Percentiles rank a stretch among this genome's conserved stretches.
These are phyloP conservation scores for Mycteria americana DNA, from an alignment of 2,797 vertebrate species.

Conservation along the genomic window DNA sequence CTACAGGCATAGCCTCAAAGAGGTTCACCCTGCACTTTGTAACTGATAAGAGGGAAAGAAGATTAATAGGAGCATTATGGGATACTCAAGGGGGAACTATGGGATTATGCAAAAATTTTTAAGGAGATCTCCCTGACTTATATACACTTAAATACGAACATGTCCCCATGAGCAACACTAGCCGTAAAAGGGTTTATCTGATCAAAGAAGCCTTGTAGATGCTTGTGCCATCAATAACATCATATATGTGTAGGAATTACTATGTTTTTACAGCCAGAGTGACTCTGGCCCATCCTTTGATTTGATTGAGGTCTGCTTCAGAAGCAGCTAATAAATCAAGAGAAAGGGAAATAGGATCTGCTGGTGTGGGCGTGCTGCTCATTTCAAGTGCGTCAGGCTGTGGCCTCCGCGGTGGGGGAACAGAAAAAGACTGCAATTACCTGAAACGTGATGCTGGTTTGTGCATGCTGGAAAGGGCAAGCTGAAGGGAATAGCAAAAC, in stretches of 20 bases:
- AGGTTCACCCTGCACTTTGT: not conserved
- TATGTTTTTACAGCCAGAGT: not conserved
- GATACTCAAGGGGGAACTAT: not conserved
- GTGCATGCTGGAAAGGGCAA: not conserved
- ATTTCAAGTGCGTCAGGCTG: not conserved
- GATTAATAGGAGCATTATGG: not conserved
- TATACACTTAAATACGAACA: not conserved
- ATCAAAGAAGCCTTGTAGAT: not conserved
- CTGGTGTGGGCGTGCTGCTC: not conserved
- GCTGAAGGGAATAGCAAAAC: not conserved
- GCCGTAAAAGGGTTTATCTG: not conserved
- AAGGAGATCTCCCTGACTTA: not conserved
- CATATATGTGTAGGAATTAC: not conserved
- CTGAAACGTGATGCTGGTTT: fast-evolving
- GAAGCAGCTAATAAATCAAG: not conserved
- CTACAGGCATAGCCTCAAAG: not conserved
- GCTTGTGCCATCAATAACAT: not conserved
- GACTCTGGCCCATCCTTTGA: not conserved
- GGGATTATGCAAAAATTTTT: not conserved
- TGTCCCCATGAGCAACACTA: not conserved
- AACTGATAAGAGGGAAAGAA: not conserved
- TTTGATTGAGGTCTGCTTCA: not conserved
- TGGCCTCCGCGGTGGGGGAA: not conserved
- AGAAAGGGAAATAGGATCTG: not conserved
- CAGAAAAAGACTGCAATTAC: not conserved